Conservation (phyloP, 2,113 vertebrate species). For the Notiomystis cincta region DNA sequence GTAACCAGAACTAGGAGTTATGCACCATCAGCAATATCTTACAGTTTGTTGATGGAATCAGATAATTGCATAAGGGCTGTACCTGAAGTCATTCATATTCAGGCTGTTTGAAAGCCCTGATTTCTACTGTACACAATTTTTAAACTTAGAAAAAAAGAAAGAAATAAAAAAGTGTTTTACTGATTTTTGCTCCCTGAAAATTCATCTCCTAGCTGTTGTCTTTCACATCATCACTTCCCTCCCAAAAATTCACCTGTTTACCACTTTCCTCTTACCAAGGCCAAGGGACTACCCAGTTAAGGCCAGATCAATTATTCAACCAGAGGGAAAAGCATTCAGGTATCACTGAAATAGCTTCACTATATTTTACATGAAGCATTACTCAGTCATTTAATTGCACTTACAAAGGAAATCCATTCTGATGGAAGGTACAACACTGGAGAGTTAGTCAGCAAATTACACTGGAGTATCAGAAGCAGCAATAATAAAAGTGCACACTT, state of each 20-base stretch:
- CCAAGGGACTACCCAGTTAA: background rate
- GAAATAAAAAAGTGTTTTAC: background rate
- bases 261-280: background rate
- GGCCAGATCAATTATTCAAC: background rate
- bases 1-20: background rate
- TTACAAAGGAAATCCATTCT: background rate
- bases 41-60: background rate
- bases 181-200: background rate
- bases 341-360: background rate
- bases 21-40: background rate
- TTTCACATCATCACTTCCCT: fast-evolving
- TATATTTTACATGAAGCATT: background rate
- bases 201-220: background rate
- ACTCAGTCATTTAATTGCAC: background rate
- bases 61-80: background rate
- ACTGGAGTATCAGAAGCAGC: background rate
- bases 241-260: background rate
- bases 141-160: background rate
- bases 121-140: background rate
- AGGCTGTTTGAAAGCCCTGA: background rate
- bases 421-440: background rate
- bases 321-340: background rate
- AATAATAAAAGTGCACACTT: background rate
- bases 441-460: slow-evolving; percentile 13
- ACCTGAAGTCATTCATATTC: background rate